Conservation (phyloP, 2,797 vertebrate species). For the Dallia pectoralis region DNA sequence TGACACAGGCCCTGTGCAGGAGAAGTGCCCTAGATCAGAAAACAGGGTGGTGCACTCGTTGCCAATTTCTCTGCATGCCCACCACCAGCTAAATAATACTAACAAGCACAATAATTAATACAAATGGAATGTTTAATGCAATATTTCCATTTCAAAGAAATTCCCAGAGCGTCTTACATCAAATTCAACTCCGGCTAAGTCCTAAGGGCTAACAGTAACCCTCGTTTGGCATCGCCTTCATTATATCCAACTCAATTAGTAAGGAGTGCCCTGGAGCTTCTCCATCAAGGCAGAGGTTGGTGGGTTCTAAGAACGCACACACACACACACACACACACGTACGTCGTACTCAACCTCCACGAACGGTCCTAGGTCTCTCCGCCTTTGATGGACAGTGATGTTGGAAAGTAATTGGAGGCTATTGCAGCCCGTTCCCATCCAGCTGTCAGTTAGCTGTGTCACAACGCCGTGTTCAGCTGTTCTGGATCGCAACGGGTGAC, state of each 20-base stretch:
- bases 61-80: background rate
- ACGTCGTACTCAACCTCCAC: constrained; percentile 39
- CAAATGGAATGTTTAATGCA: constrained; percentile 74
- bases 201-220: constrained; percentile 61
- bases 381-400: constrained; percentile 49
- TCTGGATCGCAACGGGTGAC: constrained; percentile 38
- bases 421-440: constrained; percentile 39
- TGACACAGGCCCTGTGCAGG: no score
- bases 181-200: constrained; percentile 53
- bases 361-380: background rate
- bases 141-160: constrained; percentile 76
- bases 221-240: constrained; percentile 56
- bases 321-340: background rate
- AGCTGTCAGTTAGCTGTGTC: constrained; percentile 62
- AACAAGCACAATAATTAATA: constrained; percentile 4
- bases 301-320: background rate
- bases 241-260: constrained; percentile 64
- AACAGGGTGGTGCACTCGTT: background rate
- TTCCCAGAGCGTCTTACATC: constrained; percentile 50
- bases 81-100: background rate
- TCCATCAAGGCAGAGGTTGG: background rate
- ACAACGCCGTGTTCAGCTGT: constrained; percentile 54
- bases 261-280: constrained; percentile 29
- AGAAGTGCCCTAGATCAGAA: background rate
- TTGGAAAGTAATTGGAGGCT: constrained; percentile 63